Conservation (phyloP, 2,797 vertebrate genomes). For the Varecia variegata region DNA sequence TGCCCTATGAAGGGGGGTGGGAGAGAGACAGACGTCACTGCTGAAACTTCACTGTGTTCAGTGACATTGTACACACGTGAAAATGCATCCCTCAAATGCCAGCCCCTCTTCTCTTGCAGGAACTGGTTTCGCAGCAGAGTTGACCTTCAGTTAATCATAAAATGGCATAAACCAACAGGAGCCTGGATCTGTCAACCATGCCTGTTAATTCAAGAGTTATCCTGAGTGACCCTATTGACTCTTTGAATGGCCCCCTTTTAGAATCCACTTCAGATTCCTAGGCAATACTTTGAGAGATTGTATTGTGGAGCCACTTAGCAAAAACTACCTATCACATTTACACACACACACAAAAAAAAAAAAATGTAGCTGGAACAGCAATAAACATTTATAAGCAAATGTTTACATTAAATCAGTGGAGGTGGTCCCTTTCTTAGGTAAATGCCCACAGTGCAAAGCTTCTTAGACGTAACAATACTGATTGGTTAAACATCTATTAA, state of each 20-base stretch:
- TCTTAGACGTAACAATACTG: not conserved
- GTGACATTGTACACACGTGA: not conserved
- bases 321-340: not conserved
- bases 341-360: too few relatives aligned
- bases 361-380: not conserved
- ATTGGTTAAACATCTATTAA: slow-evolving; percentile 19
- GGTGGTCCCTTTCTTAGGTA: not conserved
- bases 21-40: not conserved
- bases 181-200: not conserved
- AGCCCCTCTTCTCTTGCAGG: not conserved
- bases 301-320: not conserved
- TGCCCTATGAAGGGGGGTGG: not conserved
- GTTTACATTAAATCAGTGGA: slow-evolving; percentile 33
- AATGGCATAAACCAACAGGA: slow-evolving; percentile 36
- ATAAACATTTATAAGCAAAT: not conserved
- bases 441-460: not conserved
- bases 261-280: slow-evolving; percentile 18
- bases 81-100: slow-evolving; percentile 39
- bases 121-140: slow-evolving; percentile 31
- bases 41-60: not conserved
- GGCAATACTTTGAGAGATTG: not conserved
- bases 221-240: not conserved
- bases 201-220: slow-evolving; percentile 14
- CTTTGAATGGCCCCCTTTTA: not conserved
- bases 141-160: slow-evolving; percentile 60